These are phyloP conservation scores for Meloe dianella DNA, from an alignment of 2,888 invertebrate species.

Conservation along the genomic window DNA sequence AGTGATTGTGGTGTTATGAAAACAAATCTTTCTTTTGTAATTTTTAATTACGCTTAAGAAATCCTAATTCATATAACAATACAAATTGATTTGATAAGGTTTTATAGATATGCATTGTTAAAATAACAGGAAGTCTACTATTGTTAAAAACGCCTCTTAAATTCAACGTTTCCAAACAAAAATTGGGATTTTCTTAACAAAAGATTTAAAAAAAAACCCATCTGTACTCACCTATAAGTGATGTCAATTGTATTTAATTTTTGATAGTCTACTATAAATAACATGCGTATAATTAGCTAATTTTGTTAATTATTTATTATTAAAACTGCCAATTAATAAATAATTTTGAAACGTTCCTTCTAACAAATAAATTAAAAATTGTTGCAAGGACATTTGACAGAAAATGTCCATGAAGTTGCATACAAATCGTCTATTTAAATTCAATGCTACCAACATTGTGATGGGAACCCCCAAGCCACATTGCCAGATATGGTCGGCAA, in stretches of 20 bases:
- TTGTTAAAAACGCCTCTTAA: slow-evolving; percentile 15
- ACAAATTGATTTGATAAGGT: slow-evolving; percentile 16
- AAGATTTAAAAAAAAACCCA: too few species aligned
- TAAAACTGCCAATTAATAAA: neutral
- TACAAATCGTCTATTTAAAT: neutral
- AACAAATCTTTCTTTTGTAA: neutral
- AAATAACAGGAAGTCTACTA: slow-evolving; percentile 28
- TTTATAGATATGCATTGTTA: slow-evolving; percentile 27
- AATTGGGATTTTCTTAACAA: neutral
- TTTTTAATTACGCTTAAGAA: neutral
- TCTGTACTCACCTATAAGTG: neutral
- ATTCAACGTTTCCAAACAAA: neutral
- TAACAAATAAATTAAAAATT: neutral
- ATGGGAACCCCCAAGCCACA: neutral
- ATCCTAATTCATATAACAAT: neutral
- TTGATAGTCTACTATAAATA: neutral
- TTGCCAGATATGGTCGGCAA: neutral
- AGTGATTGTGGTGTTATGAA: neutral
- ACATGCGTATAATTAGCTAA: neutral
- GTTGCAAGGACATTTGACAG: neutral
- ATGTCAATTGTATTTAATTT: neutral
- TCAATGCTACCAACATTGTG: neutral
- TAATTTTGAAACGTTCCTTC: neutral
- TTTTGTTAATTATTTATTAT: neutral
- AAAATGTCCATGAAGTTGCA: neutral